Evolutionary conservation across 2,888 invertebrate species (phyloP), one percentile per base, ranked within the genome.

Genomic region (Scaptomyza caliginosa): DNA sequence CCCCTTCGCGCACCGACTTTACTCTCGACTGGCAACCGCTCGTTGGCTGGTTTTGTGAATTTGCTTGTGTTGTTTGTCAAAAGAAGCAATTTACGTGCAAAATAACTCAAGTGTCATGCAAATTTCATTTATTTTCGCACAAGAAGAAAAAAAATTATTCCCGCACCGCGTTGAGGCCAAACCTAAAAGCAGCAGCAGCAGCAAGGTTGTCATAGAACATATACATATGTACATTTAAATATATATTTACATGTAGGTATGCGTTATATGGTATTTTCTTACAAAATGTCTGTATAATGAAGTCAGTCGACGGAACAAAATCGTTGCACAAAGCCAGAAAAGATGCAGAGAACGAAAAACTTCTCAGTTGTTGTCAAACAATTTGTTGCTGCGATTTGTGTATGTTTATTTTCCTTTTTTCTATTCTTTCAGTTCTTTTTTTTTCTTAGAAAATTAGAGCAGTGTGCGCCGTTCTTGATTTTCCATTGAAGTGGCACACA

Each of bases 71-170:
- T 88, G 86, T 88, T 84, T 86, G 88, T 84, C 84, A 85, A 85
- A 85, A 86, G 88, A 85, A 85, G 88, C 89, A 90, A 89, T 89
- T 90, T 89, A 89, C 89, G 89, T 90, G 89, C 89, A 89, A 90
- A 89, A 89, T 89, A 89, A 89, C 88, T 89, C 88, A 88, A 89
- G 89, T 89, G 89, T 89, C 90, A 89, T 89, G 89, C 90, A 90
- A 89, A 89, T 89, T 89, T 88, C 82, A 86, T 88, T 84, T 84
- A 84, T 84, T 84, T 84, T 86, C 80, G 71, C 84, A 84, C 86
- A 83, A 83, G 80, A 83, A 77, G 76, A 34, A 13, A 32, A 32
- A 11, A 79, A 82, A 87, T 80, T 74, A 87, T 85, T 85, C 82
- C 69, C 69, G 82, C 78, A 76, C 67, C 76, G 73, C 72, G 62